A percentile compares a stretch with the other conserved stretches of the same genome.
Conservation (phyloP, 2,888 invertebrate species). For the Carterocephalus palaemon region DNA sequence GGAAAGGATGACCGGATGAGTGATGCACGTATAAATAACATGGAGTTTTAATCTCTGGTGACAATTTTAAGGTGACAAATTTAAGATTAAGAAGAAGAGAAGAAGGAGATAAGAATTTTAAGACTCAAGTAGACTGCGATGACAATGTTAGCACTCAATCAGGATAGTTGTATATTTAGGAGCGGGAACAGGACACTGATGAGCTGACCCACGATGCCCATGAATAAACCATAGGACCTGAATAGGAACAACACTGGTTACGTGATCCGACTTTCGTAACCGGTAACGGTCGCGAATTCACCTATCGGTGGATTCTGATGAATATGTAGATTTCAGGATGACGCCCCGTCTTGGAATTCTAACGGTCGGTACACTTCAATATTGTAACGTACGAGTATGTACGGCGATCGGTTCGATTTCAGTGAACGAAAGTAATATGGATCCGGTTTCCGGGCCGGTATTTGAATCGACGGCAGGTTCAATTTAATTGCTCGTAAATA, state of each 20-base stretch:
- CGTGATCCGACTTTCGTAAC: constrained; percentile 48
- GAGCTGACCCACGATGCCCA: constrained; percentile 43
- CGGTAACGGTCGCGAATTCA: constrained; percentile 61
- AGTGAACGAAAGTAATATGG: constrained; percentile 38
- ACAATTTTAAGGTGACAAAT: too few species aligned
- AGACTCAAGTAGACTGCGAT: constrained; percentile 26
- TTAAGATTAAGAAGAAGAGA: too few species aligned
- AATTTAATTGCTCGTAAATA: constrained; percentile 40
- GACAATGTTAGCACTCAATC: constrained; percentile 32
- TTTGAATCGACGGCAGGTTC: constrained; percentile 40
- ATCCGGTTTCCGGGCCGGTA: constrained; percentile 38
- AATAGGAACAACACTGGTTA: constrained; percentile 29
- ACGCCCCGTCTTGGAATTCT: constrained; percentile 63
- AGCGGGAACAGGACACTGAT: constrained; percentile 42
- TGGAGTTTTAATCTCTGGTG: too few species aligned
- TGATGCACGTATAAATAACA: too few species aligned
- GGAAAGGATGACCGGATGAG: too few species aligned
- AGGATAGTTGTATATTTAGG: constrained; percentile 43
- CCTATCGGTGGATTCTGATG: constrained; percentile 61
- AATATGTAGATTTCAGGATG: constrained; percentile 68
- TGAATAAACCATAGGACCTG: constrained; percentile 56
- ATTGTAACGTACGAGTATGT: constrained; percentile 35
- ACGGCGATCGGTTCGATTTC: constrained; percentile 38
- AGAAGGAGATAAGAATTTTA: too few species aligned
- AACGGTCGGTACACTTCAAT: constrained; percentile 69